A percentile compares a stretch with the other conserved stretches of the same genome.
phyloP scores from a whole-genome alignment of 2,888 invertebrate species.

The Mayetiola destructor region DNA sequence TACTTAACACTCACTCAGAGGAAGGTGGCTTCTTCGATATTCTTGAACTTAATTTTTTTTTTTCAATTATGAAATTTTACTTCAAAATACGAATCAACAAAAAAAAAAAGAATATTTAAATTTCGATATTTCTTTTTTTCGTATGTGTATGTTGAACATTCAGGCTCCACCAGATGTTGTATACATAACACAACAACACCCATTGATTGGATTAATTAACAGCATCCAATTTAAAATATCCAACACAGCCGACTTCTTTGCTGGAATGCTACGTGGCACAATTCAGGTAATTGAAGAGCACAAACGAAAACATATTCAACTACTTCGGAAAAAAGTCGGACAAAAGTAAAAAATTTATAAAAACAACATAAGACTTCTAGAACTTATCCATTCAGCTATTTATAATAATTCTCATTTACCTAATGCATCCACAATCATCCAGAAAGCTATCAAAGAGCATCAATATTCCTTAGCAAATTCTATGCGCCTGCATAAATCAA shows the following conservation, averaged over 20 bases:
- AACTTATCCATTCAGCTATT: neutral
- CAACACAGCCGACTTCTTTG: slow-evolving; percentile 22
- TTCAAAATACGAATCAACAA: too few species aligned
- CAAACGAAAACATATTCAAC: neutral
- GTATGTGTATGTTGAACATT: neutral
- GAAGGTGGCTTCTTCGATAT: too few species aligned
- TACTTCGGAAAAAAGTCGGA: neutral
- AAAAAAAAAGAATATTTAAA: too few species aligned
- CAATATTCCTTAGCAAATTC: too few species aligned
- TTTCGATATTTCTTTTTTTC: neutral
- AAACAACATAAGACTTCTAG: neutral
- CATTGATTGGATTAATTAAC: slow-evolving; percentile 9
- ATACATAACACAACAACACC: slow-evolving; percentile 4
- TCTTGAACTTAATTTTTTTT: neutral
- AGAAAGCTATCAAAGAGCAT: too few species aligned
- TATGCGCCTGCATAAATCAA: too few species aligned
- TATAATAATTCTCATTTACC: neutral
- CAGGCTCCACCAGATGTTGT: neutral
- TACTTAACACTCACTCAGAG: too few species aligned
- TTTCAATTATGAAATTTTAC: too few species aligned
- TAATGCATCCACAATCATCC: too few species aligned
- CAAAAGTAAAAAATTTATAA: too few species aligned
- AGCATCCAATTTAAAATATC: slow-evolving; percentile 13
- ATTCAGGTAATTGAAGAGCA: slow-evolving; percentile 17
- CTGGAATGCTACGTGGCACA: slow-evolving; percentile 21